Conservation (phyloP, 2,797 vertebrate species). For the Esox masquinongy region DNA sequence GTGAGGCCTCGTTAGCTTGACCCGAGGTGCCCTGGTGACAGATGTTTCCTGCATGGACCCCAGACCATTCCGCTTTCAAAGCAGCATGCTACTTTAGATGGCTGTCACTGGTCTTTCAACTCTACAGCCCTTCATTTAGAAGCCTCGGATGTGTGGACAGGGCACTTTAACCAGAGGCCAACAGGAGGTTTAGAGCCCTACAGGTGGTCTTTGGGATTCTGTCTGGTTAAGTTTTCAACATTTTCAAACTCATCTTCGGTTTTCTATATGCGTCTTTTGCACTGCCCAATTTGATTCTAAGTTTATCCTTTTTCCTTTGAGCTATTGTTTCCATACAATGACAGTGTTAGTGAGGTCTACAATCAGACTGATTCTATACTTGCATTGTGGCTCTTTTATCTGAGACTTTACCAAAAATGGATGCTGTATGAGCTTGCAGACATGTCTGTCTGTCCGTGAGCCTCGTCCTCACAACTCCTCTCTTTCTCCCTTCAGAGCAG, state of each 20-base stretch:
- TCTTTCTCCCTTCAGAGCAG: slow-evolving; percentile 45
- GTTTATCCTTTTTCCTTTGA: not conserved
- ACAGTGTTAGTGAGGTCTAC: not conserved
- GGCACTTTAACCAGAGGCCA: not conserved
- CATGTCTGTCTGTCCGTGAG: not conserved
- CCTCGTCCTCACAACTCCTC: not conserved
- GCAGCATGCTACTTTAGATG: not conserved
- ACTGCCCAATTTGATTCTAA: not conserved
- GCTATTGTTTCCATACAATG: not conserved
- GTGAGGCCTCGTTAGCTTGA: not conserved
- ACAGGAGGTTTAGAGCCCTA: not conserved
- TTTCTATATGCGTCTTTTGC: not conserved
- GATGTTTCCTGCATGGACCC: not conserved
- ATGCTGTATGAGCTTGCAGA: not conserved
- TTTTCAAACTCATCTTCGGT: not conserved
- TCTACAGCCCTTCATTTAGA: not conserved
- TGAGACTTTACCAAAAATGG: not conserved
- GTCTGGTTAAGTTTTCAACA: not conserved
- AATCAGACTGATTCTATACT: not conserved
- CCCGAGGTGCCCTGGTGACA: not conserved
- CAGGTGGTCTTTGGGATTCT: no score
- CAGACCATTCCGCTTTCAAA: not conserved
- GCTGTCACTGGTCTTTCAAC: not conserved
- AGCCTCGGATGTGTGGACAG: not conserved
- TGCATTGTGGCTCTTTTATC: not conserved